Percentiles rank a stretch among this genome's conserved stretches.
These are phyloP conservation scores for Boulengeromyrus knoepffleri DNA, from an alignment of 2,113 vertebrate species.

Conservation along the genomic window DNA sequence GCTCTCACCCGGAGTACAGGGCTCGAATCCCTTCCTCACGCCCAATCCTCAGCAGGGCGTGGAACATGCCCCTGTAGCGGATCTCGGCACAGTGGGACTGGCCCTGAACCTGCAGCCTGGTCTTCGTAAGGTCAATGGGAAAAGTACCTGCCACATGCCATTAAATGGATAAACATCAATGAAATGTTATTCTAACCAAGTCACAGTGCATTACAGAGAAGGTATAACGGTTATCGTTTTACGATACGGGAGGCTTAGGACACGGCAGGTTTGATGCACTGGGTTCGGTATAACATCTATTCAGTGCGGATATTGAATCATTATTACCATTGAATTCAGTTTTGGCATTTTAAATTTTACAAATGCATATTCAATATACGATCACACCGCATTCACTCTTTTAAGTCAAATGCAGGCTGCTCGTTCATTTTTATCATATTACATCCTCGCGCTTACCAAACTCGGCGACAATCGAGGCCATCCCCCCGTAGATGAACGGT, in stretches of 20 bases:
- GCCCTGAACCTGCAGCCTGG: conserved; percentile 88
- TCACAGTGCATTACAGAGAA: neutral
- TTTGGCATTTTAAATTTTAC: neutral
- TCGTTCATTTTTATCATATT: neutral
- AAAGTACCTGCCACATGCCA: conserved; percentile 69
- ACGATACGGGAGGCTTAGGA: neutral
- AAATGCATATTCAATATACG: neutral
- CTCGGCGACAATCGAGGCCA: conserved; percentile 91
- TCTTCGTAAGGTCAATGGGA: conserved; percentile 89
- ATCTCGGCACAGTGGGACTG: conserved; percentile 85
- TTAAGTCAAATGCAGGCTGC: neutral
- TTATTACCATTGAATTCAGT: neutral
- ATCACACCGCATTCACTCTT: neutral
- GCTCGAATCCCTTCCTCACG: conserved; percentile 83
- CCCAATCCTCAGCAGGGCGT: conserved; percentile 82
- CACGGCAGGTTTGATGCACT: neutral
- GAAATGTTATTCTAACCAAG: neutral
- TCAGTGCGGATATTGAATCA: neutral
- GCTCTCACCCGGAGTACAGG: conserved; percentile 81
- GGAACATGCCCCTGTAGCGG: conserved; percentile 90
- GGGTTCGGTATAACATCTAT: neutral
- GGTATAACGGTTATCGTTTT: neutral
- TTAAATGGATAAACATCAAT: conserved; percentile 1
- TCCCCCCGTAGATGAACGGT: conserved; percentile 90
- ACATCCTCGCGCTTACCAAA: conserved; percentile 71